phyloP scores from a whole-genome alignment of 2,113 vertebrate genomes.

The Istiophorus platypterus region DNA sequence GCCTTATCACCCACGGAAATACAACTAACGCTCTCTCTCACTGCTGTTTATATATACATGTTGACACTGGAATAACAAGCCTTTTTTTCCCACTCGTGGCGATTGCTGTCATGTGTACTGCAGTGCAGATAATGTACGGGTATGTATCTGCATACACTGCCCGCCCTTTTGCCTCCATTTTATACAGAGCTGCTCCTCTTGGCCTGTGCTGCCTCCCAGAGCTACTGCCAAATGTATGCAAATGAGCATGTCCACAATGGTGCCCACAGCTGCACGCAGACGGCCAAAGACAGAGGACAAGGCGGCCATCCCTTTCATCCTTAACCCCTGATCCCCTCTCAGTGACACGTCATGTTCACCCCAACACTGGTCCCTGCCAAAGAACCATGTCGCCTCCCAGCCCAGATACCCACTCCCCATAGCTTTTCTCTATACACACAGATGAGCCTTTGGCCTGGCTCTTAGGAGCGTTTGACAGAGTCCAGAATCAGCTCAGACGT shows the following conservation, averaged over 20 bases:
- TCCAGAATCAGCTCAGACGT: slow-evolving; percentile 58
- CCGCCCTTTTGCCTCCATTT: slow-evolving; percentile 80
- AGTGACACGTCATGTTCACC: slow-evolving; percentile 81
- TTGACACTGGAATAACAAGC: slow-evolving; percentile 63
- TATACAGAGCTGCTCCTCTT: slow-evolving; percentile 72
- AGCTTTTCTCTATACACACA: slow-evolving; percentile 62
- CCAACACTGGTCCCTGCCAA: slow-evolving; percentile 74
- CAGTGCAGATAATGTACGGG: slow-evolving; percentile 74
- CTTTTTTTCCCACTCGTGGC: slow-evolving; percentile 64
- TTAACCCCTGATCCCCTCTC: slow-evolving; percentile 83
- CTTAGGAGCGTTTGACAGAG: slow-evolving; percentile 46
- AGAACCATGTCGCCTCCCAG: slow-evolving; percentile 65
- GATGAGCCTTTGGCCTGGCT: slow-evolving; percentile 69
- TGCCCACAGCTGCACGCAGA: slow-evolving; percentile 80
- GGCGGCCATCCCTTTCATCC: slow-evolving; percentile 82
- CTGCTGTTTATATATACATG: slow-evolving; percentile 72
- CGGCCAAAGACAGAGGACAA: slow-evolving; percentile 80
- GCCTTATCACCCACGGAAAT: slow-evolving; percentile 65
- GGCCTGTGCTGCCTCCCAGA: slow-evolving; percentile 69
- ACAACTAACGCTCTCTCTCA: slow-evolving; percentile 33
- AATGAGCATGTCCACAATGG: slow-evolving; percentile 79
- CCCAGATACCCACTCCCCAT: slow-evolving; percentile 47
- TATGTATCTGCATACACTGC: slow-evolving; percentile 79
- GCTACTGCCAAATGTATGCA: slow-evolving; percentile 82
- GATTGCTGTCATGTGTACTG: slow-evolving; percentile 55